Evolutionary conservation across 2,113 vertebrate genomes (phyloP).

Genomic region (Pyrgilauda ruficollis): DNA sequence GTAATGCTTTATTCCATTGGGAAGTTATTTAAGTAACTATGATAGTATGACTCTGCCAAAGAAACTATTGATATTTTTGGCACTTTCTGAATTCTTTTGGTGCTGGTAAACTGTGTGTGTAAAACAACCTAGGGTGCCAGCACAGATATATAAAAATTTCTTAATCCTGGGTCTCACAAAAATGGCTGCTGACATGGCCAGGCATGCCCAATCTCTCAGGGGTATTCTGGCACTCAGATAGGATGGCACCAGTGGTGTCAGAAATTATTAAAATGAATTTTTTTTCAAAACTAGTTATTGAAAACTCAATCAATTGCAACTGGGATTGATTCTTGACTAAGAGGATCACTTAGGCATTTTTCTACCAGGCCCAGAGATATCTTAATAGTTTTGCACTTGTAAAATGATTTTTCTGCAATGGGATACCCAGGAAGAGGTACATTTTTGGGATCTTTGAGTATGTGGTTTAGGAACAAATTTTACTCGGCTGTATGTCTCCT

Average conservation of each 20-base stretch:
- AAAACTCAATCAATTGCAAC: background rate
- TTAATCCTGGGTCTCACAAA: background rate
- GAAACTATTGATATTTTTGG: background rate
- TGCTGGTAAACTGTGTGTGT: background rate
- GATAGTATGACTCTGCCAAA: background rate
- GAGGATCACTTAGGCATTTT: background rate
- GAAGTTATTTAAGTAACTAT: background rate
- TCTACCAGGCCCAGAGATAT: background rate
- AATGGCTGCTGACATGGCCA: background rate
- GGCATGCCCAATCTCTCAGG: background rate
- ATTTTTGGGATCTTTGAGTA: background rate
- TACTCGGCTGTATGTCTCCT: background rate
- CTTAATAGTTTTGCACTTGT: background rate
- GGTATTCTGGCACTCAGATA: background rate
- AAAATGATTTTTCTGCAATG: background rate
- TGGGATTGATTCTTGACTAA: background rate
- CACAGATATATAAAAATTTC: background rate
- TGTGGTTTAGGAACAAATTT: background rate
- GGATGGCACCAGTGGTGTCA: background rate
- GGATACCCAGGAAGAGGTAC: background rate
- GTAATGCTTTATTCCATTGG: background rate
- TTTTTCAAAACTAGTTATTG: background rate
- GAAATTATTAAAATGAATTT: background rate
- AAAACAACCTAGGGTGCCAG: background rate
- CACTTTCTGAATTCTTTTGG: background rate